phyloP scores from a whole-genome alignment of 2,888 invertebrate species.

The Nemotelus pantherinus region DNA sequence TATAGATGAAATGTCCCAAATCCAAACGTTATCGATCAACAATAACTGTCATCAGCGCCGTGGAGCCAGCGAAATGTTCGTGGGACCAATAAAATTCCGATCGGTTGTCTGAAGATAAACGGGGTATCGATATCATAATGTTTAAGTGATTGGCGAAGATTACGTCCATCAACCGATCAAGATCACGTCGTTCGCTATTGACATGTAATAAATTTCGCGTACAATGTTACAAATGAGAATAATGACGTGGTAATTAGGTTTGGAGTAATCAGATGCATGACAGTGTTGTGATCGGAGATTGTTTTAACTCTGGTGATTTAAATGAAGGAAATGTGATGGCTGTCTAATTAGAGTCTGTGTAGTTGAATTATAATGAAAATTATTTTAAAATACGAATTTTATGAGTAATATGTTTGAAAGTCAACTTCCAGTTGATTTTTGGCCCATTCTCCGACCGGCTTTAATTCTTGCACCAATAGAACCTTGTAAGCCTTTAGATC shows the following conservation, averaged over 20 bases:
- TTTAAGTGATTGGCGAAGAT: not conserved
- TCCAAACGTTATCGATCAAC: not conserved
- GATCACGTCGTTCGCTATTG: not conserved
- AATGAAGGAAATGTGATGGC: too few relatives aligned
- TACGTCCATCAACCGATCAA: not conserved
- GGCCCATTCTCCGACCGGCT: too few relatives aligned
- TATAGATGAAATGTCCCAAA: slow-evolving; percentile 14
- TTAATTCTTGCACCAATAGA: too few relatives aligned
- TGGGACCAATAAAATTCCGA: not conserved
- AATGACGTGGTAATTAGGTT: not conserved
- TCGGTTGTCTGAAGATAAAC: not conserved
- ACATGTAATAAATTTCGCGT: not conserved
- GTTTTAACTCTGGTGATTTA: too few relatives aligned
- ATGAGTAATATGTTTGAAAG: too few relatives aligned
- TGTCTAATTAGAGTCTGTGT: too few relatives aligned
- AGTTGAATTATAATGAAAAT: too few relatives aligned
- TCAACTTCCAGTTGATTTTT: too few relatives aligned
- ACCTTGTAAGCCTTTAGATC: too few relatives aligned
- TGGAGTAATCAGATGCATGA: not conserved
- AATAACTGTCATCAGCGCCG: not conserved
- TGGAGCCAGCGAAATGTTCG: not conserved
- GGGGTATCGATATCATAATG: slow-evolving; percentile 1
- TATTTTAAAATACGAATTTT: too few relatives aligned
- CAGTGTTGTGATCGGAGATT: too few relatives aligned
- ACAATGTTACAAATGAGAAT: not conserved